A percentile compares a stretch with the other conserved stretches of the same genome.
phyloP scores from a whole-genome alignment of 2,888 invertebrate species.

The Sylvicola cinctus region DNA sequence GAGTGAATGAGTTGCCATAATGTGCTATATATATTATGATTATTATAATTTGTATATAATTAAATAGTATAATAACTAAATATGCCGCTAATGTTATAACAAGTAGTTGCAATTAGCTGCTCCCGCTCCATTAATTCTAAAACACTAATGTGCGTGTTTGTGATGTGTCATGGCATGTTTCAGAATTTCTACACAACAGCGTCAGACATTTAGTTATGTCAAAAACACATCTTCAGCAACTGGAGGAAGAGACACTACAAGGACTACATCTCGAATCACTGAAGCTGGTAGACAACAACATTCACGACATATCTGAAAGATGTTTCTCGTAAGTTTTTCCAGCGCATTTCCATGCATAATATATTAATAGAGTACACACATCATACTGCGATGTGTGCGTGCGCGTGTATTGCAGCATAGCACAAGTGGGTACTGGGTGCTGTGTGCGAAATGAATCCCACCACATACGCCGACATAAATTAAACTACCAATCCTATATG shows the following conservation, averaged over 20 bases:
- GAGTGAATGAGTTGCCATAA: not conserved
- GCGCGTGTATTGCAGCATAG: too few relatives aligned
- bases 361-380: too few relatives aligned
- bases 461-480: too few relatives aligned
- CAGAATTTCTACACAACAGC: constrained; percentile 62
- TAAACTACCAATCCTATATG: too few relatives aligned
- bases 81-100: not conserved
- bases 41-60: too few relatives aligned
- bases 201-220: constrained; percentile 68
- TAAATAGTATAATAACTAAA: too few relatives aligned
- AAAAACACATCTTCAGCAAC: constrained; percentile 55
- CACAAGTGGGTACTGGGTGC: too few relatives aligned
- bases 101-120: not conserved
- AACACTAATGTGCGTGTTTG: too few relatives aligned
- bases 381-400: too few relatives aligned
- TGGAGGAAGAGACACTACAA: constrained; percentile 62
- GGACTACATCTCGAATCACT: constrained; percentile 58
- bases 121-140: not conserved
- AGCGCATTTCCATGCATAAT: too few relatives aligned
- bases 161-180: constrained; percentile 10
- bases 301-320: constrained; percentile 57
- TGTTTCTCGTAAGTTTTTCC: constrained; percentile 49
- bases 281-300: constrained; percentile 63
- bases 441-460: too few relatives aligned
- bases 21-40: not conserved